These are phyloP conservation scores for Lamellibrachia satsuma DNA, from an alignment of 2,888 invertebrate genomes.

Conservation along the genomic window DNA sequence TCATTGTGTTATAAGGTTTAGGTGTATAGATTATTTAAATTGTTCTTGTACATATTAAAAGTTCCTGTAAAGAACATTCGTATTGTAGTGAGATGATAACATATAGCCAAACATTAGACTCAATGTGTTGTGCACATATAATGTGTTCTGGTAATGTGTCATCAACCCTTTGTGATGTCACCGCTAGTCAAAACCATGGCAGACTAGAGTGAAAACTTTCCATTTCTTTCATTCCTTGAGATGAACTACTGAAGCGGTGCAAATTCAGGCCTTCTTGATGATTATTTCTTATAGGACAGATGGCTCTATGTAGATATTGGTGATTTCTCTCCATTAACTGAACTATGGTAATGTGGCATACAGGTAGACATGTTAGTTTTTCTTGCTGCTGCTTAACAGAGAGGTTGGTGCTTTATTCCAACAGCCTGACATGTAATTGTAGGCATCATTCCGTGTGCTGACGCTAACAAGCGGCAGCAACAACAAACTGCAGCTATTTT, in stretches of 20 bases:
- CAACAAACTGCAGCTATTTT: not conserved
- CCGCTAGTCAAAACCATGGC: not conserved
- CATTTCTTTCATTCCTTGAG: not conserved
- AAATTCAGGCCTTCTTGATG: not conserved
- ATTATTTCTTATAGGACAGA: not conserved
- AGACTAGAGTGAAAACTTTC: not conserved
- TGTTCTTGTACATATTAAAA: constrained; percentile 3
- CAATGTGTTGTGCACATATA: not conserved
- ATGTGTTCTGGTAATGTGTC: constrained; percentile 1
- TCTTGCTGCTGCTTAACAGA: not conserved
- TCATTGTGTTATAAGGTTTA: not conserved
- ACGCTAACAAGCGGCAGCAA: not conserved
- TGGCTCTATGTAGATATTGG: not conserved
- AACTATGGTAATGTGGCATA: not conserved
- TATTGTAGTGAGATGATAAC: constrained; percentile 3
- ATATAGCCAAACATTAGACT: constrained; percentile 2
- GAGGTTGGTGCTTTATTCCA: not conserved
- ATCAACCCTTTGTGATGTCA: not conserved
- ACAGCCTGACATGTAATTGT: not conserved
- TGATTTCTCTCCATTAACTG: not conserved
- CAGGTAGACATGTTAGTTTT: not conserved
- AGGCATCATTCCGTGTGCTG: not conserved
- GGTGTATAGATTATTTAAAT: constrained; percentile 13
- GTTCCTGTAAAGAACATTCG: not conserved
- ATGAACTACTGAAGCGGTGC: not conserved